Base-by-base conservation (phyloP, 1,140 invertebrate genomes). In the Calephelis virginiensis region DNA sequence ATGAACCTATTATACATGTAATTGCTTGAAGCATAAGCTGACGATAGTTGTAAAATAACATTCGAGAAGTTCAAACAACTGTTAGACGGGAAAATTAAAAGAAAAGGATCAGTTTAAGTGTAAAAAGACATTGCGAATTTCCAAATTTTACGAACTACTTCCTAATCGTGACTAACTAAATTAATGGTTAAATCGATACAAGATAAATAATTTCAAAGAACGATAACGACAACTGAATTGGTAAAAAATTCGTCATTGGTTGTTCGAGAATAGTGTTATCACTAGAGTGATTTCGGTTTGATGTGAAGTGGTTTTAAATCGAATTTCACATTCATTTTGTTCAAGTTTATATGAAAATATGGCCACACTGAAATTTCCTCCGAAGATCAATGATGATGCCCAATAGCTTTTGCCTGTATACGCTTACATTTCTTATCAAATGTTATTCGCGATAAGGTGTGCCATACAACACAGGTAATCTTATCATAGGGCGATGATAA, bases 401-500 rank as follows among this genome's bases (percentile, higher is more conserved):
- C 71, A 79, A 78, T 59, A 82, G 28, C 49, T 59, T 65, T 65
- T 43, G 37, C 49, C 40, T 80, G 85, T 68, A 75, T 75, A 76
- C 85, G 78, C 82, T 76, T 77, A 80, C 62, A 62, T 63, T 75
- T 75, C 81, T 86, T 89, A 91, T 91, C 86, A 70, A 76, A 67
- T 77, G 81, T 85, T 84, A 89, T 87, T 91, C 81, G 78, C 75
- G 88, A 91, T 91, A 91, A 91, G 82, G 80, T 74, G 66, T 73
- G 79, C 77, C 77, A 85, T 85, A 82, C 79, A 74, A 43, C 77
- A 59, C 53, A 77, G 73, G 81, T 89, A 89, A 86, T 89, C 86
- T 91, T 91, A 91, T 91, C 88, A 82, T 78, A 78, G 79, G 85
- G 80, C 28, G 28, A 3, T 88, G 88, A 90, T 90, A 90, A 86